phyloP scores from a whole-genome alignment of 2,113 vertebrate genomes.

The Gymnogyps californianus region DNA sequence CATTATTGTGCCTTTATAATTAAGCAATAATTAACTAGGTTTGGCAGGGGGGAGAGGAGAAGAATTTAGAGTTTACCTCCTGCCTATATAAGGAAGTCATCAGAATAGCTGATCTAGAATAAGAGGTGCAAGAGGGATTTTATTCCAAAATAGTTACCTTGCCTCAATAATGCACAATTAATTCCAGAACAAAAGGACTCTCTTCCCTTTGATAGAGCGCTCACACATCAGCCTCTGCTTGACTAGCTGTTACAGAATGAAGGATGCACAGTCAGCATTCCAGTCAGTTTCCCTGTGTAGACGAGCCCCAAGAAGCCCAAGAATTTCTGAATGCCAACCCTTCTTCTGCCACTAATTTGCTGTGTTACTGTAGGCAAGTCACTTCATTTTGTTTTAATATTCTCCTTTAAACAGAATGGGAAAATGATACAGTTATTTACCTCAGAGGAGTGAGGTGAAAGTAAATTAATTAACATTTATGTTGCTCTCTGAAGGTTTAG shows the following conservation, averaged over 20 bases:
- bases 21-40: background rate
- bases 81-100: background rate
- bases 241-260: background rate
- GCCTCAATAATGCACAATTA: background rate
- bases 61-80: background rate
- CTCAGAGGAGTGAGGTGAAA: background rate
- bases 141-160: background rate
- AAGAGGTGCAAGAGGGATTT: background rate
- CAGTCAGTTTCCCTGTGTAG: background rate
- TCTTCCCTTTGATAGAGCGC: background rate
- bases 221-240: background rate
- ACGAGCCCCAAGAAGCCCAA: background rate
- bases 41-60: rapidly evolving
- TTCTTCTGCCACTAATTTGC: slow-evolving; percentile 3
- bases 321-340: background rate
- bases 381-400: background rate
- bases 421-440: slow-evolving; percentile 2
- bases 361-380: background rate
- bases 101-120: background rate
- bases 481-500: background rate
- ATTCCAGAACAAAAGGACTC: background rate
- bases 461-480: slow-evolving; percentile 24
- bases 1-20: background rate
- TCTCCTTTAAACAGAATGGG: background rate
- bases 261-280: background rate